Evolutionary conservation across 2,797 vertebrate species (phyloP).

Genomic region (Tapera naevia): DNA sequence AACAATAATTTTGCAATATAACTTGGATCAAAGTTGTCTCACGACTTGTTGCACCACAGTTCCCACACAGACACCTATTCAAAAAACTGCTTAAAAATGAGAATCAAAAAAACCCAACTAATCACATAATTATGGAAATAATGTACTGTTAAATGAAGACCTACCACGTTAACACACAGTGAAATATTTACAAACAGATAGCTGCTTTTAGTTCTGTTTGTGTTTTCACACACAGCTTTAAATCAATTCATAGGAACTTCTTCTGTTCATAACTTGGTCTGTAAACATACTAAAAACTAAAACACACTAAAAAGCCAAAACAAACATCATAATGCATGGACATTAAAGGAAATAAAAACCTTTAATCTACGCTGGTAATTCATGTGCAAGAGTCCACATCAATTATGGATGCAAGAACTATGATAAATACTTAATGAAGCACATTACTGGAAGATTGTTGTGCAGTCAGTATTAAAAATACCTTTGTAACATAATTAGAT

Average conservation of each 20-base stretch:
- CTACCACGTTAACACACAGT: not conserved
- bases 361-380: conserved; percentile 34
- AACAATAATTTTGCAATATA: not conserved
- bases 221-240: not conserved
- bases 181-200: not conserved
- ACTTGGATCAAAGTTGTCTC: not conserved
- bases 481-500: conserved; percentile 22
- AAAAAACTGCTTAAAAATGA: not conserved
- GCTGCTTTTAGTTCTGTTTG: not conserved
- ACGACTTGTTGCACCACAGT: not conserved
- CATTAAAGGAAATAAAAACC: conserved; percentile 37
- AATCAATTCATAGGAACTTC: conserved; percentile 44
- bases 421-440: conserved; percentile 2
- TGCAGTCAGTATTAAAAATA: conserved; percentile 8
- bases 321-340: conserved; percentile 72
- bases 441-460: not conserved
- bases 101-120: not conserved
- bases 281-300: conserved; percentile 63
- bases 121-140: not conserved
- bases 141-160: not conserved
- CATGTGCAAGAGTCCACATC: not conserved
- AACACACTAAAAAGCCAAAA: conserved; percentile 15
- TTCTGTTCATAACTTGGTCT: conserved; percentile 60
- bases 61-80: not conserved
- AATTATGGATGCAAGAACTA: not conserved